A percentile compares a stretch with the other conserved stretches of the same genome.
phyloP scores from a whole-genome alignment of 2,797 vertebrate genomes.

The Mus minutoides region DNA sequence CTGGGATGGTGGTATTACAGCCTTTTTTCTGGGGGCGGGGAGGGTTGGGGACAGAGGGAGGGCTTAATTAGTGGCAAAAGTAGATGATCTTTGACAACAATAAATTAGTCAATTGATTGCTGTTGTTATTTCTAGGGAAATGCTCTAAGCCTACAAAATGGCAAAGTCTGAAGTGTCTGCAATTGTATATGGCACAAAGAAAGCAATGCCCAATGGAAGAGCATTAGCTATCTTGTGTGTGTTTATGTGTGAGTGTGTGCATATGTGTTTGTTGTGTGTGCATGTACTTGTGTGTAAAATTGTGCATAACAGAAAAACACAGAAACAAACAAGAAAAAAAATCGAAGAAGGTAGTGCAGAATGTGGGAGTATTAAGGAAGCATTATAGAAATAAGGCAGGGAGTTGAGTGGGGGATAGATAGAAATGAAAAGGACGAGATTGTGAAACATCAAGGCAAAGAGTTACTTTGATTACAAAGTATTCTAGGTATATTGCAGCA shows the following conservation, averaged over 20 bases:
- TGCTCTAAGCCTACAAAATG: background rate
- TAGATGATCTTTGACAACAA: background rate
- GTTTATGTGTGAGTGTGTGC: background rate
- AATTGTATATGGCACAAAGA: background rate
- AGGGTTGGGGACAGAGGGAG: background rate
- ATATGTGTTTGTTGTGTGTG: too few relatives aligned
- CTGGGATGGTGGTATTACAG: background rate
- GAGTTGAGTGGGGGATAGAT: background rate
- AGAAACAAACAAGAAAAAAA: background rate
- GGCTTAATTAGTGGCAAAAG: background rate
- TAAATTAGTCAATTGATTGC: background rate
- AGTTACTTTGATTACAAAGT: background rate
- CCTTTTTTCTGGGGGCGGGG: too few relatives aligned
- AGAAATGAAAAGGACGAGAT: background rate
- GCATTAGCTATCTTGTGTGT: background rate
- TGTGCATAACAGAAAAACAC: background rate
- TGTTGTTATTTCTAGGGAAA: constrained; percentile 7
- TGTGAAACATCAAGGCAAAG: background rate
- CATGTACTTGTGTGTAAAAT: background rate
- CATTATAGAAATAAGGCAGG: background rate
- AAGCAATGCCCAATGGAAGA: background rate
- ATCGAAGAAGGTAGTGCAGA: background rate
- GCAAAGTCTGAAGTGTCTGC: background rate
- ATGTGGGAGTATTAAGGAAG: background rate
- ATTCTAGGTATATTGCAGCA: background rate